Conservation (phyloP, 2,113 vertebrate species). For the Epinephelus fuscoguttatus region DNA sequence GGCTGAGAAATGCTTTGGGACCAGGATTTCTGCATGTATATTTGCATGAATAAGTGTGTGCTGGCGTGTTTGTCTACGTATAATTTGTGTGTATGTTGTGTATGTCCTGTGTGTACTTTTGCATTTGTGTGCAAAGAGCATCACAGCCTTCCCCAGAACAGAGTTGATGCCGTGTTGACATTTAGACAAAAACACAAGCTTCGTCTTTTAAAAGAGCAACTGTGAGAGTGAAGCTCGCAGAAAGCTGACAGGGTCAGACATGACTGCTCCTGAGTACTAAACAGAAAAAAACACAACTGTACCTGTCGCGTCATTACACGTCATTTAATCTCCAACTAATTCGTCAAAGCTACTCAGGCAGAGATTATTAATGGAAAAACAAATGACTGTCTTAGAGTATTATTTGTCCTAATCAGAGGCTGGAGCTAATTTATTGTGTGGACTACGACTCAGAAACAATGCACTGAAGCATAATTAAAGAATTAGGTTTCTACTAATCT, state of each 20-base stretch:
- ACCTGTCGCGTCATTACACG: slow-evolving; percentile 2
- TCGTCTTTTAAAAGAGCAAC: slow-evolving; percentile 64
- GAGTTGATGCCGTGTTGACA: slow-evolving; percentile 62
- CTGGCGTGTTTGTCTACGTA: not conserved
- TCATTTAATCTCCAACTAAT: not conserved
- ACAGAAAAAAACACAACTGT: slow-evolving; percentile 11
- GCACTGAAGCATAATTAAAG: slow-evolving; percentile 16
- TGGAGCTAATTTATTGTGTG: not conserved
- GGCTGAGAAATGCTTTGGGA: slow-evolving; percentile 59
- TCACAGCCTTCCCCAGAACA: slow-evolving; percentile 48
- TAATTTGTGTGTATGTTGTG: not conserved
- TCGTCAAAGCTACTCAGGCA: not conserved
- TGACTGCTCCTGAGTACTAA: slow-evolving; percentile 33
- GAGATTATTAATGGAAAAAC: slow-evolving; percentile 8
- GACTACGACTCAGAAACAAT: slow-evolving; percentile 6
- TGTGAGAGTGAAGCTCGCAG: slow-evolving; percentile 32
- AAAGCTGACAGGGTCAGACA: slow-evolving; percentile 52
- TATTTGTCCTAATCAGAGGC: not conserved
- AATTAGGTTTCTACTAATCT: not conserved
- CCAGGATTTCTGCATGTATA: slow-evolving; percentile 31
- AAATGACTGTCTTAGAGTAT: not conserved
- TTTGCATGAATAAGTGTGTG: slow-evolving; percentile 13
- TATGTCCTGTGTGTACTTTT: slow-evolving; percentile 1
- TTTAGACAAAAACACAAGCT: slow-evolving; percentile 63
- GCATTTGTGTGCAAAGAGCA: slow-evolving; percentile 43